Conservation (phyloP, 2,888 invertebrate species). For the Philereme transversata region DNA sequence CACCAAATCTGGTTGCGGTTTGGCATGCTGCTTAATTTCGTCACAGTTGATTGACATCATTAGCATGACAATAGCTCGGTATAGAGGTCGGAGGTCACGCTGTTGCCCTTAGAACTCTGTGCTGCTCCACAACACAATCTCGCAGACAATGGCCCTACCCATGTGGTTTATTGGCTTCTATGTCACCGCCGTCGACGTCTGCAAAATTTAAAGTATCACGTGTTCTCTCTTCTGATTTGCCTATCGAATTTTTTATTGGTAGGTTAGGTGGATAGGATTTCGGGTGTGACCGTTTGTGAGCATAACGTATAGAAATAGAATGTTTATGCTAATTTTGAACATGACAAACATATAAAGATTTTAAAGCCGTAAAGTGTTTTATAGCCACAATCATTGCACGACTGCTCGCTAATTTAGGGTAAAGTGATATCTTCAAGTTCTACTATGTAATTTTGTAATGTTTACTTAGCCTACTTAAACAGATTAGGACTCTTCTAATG, state of each 20-base stretch:
- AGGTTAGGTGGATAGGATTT: conserved; percentile 55
- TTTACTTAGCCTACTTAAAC: conserved; percentile 52
- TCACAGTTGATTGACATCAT: conserved; percentile 63
- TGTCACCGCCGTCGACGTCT: conserved; percentile 54
- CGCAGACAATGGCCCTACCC: conserved; percentile 76
- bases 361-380: conserved; percentile 15
- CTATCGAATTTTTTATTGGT: conserved; percentile 43
- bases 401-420: conserved; percentile 35
- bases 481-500: conserved; percentile 43
- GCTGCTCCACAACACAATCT: conserved; percentile 49
- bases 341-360: conserved; percentile 26
- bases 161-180: conserved; percentile 65
- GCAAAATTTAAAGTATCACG: conserved; percentile 62
- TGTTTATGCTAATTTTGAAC: conserved; percentile 55
- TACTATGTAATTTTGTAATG: conserved; percentile 41
- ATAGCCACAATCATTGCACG: conserved; percentile 27
- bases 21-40: conserved; percentile 41
- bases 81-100: conserved; percentile 72
- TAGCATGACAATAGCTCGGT: conserved; percentile 71
- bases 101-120: conserved; percentile 67
- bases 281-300: conserved; percentile 34
- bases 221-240: conserved; percentile 44
- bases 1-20: conserved; percentile 29
- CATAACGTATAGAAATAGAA: conserved; percentile 49
- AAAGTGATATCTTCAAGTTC: conserved; percentile 34